Conservation (phyloP, 2,888 invertebrate species). For the Torymus tubicola region DNA sequence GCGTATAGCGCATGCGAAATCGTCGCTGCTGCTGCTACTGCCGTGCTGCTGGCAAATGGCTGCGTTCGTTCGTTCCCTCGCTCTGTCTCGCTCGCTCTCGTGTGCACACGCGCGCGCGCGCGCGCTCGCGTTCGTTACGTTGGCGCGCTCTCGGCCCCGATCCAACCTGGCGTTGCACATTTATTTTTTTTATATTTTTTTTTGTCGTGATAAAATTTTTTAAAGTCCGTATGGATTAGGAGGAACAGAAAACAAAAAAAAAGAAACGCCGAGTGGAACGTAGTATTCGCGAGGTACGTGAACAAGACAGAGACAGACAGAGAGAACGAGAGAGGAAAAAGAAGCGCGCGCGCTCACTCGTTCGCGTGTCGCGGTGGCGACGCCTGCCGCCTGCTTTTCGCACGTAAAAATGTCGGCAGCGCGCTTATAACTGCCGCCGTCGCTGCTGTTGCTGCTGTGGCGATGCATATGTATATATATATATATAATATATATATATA, state of each 20-base stretch:
- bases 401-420: constrained; percentile 37
- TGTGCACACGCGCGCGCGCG: constrained; percentile 30
- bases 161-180: too few relatives aligned
- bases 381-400: not conserved
- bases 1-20: constrained; percentile 34
- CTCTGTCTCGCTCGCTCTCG: constrained; percentile 21
- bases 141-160: not conserved
- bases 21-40: constrained; percentile 22
- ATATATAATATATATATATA: too few relatives aligned
- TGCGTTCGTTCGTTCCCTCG: constrained; percentile 58
- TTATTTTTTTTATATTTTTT: not conserved
- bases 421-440: not conserved
- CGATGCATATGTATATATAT: not conserved
- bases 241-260: too few relatives aligned
- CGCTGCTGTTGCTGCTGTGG: too few relatives aligned
- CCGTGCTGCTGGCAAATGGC: constrained; percentile 48
- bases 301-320: too few relatives aligned
- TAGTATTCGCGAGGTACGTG: too few relatives aligned
- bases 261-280: too few relatives aligned
- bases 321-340: too few relatives aligned
- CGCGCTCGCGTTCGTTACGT: constrained; percentile 40
- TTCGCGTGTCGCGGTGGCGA: too few relatives aligned
- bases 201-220: too few relatives aligned
- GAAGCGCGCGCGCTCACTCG: too few relatives aligned
- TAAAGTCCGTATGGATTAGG: too few relatives aligned